A percentile compares a stretch with the other conserved stretches of the same genome.
phyloP scores from a whole-genome alignment of 53 echinoderm and acorn worm genomes.

The Apostichopus leukothele region DNA sequence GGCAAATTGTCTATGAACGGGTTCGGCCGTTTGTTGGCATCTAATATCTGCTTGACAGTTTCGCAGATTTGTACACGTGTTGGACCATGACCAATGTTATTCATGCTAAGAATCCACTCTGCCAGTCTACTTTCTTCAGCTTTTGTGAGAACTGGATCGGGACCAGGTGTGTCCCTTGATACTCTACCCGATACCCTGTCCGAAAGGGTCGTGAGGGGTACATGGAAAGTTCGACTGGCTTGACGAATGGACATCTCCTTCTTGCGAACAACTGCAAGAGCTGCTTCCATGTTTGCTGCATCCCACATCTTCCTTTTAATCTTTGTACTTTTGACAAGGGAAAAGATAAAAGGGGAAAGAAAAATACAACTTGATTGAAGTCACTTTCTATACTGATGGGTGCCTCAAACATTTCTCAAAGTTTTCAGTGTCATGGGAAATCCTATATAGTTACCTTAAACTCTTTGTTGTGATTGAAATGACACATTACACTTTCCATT shows the following conservation, averaged over 20 bases:
- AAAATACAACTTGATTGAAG: too few relatives aligned
- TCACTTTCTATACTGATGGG: too few relatives aligned
- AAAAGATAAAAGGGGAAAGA: neutral
- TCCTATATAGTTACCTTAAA: too few relatives aligned
- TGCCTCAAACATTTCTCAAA: too few relatives aligned
- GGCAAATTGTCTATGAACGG: constrained; percentile 47
- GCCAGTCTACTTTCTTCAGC: constrained; percentile 26
- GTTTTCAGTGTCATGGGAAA: too few relatives aligned
- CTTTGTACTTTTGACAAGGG: neutral
- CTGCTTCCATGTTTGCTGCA: constrained; percentile 14
- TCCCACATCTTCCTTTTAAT: constrained; percentile 33
- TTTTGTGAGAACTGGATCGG: constrained; percentile 35
- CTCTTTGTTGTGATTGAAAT: too few relatives aligned
- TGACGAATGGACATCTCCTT: constrained; percentile 29
- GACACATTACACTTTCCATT: too few relatives aligned
- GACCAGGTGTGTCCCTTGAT: constrained; percentile 5
- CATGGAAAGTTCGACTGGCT: constrained; percentile 20
- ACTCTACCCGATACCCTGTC: constrained; percentile 32
- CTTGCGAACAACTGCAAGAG: neutral
- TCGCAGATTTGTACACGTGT: constrained; percentile 17
- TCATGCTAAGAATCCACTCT: constrained; percentile 35
- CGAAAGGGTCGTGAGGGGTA: constrained; percentile 17
- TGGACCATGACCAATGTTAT: constrained; percentile 32
- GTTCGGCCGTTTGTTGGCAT: constrained; percentile 29
- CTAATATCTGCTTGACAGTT: constrained; percentile 30